A percentile compares a stretch with the other conserved stretches of the same genome.
Conservation (phyloP, 2,797 vertebrate species). For the Valencia hispanica region DNA sequence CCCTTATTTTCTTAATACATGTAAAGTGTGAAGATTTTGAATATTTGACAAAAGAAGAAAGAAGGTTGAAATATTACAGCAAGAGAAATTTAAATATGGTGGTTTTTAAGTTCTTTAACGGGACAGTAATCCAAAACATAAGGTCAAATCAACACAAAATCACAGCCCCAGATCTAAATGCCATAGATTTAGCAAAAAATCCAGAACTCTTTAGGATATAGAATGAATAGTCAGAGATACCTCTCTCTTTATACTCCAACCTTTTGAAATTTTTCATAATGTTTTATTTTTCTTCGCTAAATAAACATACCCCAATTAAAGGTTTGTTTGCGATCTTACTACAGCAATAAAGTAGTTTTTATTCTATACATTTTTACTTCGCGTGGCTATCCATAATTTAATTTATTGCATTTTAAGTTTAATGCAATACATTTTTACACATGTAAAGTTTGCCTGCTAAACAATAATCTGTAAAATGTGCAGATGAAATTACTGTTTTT, state of each 20-base stretch:
- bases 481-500: background rate
- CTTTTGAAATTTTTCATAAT: background rate
- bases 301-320: background rate
- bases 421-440: conserved; percentile 15
- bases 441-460: conserved; percentile 26
- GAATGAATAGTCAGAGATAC: background rate
- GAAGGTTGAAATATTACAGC: background rate
- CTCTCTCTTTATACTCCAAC: background rate
- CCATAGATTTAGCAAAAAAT: too few relatives aligned
- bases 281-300: background rate
- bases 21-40: background rate
- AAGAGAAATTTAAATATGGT: too few relatives aligned
- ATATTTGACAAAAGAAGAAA: background rate
- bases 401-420: background rate
- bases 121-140: too few relatives aligned
- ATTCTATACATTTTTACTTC: background rate
- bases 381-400: background rate
- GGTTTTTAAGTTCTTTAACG: too few relatives aligned
- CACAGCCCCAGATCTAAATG: too few relatives aligned
- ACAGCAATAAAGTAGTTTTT: background rate
- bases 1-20: background rate
- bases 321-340: background rate
- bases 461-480: conserved; percentile 29
- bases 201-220: too few relatives aligned
- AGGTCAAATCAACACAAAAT: too few relatives aligned